Percentiles rank a stretch among this genome's conserved stretches.
These are phyloP conservation scores for Galago senegalensis DNA, from an alignment of 2,797 vertebrate genomes.

Conservation along the genomic window DNA sequence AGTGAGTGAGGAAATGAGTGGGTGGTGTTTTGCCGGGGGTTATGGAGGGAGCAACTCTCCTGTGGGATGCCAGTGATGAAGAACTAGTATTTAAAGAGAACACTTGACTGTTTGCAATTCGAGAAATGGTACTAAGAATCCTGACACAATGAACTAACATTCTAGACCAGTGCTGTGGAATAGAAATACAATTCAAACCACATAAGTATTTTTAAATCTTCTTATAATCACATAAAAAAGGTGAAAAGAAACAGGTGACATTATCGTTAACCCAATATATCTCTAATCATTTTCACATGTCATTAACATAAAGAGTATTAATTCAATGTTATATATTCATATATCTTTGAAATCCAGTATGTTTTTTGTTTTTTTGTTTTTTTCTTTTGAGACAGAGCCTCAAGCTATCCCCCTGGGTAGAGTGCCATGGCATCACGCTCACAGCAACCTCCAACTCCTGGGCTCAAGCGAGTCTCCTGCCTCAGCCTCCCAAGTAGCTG, in stretches of 20 bases:
- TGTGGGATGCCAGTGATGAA: not conserved
- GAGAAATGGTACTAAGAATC: not conserved
- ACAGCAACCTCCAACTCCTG: too few species aligned
- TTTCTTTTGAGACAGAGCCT: too few species aligned
- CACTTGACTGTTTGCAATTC: not conserved
- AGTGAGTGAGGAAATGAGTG: not conserved
- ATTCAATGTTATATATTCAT: not conserved
- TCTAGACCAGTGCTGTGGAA: not conserved
- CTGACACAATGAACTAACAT: not conserved
- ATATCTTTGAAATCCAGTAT: conserved; percentile 13
- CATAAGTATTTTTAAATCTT: not conserved
- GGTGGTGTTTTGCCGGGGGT: not conserved
- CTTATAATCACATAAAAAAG: not conserved
- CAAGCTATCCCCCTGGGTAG: too few species aligned
- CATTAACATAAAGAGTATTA: conserved; percentile 17
- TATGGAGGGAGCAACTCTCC: not conserved
- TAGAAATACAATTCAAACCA: not conserved
- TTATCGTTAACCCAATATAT: not conserved
- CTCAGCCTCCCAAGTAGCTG: too few species aligned
- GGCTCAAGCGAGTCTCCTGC: too few species aligned
- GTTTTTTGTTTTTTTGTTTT: too few species aligned
- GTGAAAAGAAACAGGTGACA: conserved; percentile 35
- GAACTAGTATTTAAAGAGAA: not conserved
- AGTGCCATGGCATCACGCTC: too few species aligned
- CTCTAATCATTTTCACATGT: not conserved